Evolutionary conservation across 2,888 invertebrate species (phyloP), one percentile per base, ranked within the genome.

Genomic region (Drosophila peninsularis): DNA sequence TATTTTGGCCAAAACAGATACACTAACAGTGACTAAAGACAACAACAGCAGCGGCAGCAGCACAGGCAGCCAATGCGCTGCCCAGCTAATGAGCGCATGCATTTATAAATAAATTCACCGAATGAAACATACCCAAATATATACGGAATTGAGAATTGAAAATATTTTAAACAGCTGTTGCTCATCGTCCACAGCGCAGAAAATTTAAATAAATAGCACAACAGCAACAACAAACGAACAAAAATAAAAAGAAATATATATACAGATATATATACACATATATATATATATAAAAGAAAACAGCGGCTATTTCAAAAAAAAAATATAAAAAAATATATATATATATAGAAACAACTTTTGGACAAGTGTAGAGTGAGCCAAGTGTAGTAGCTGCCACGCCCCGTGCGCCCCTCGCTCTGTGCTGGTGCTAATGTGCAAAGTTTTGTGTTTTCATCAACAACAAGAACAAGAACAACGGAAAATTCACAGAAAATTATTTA

Each of bases 111-210:
- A 88, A 88, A 73, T 83, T 80, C 42, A 63, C 69, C 62, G 77
- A 88, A 82, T 84, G 82, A 87, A 88, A 83, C 88, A 85, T 85
- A 66, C 81, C 85, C 81, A 85, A 85, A 85, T 85, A 82, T 82
- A 85, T 50, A 75, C 85, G 77, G 79, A 88, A 87, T 80, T 86
- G 80, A 73, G 78, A 62, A 80, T 80, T 80, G 75, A 78, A 88
- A 81, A 78, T 86, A 85, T 83, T 82, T 80, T 69, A 85, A 86
- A 88, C 85, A 86, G 85, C 85, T 86, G 85, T 86, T 88, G 86
- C 88, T 83, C 85, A 82, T 86, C 85, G 85, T 74, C 74, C 68
- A 70, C 86, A 80, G 62, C 74, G 62, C 61, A 63, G 68, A 69
- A 61, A 62, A 83, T 77, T 61, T 71, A 66, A 85, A 82, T 78